Evolutionary conservation across 2,888 invertebrate species (phyloP).

Genomic region (Pterobdella sp.): DNA sequence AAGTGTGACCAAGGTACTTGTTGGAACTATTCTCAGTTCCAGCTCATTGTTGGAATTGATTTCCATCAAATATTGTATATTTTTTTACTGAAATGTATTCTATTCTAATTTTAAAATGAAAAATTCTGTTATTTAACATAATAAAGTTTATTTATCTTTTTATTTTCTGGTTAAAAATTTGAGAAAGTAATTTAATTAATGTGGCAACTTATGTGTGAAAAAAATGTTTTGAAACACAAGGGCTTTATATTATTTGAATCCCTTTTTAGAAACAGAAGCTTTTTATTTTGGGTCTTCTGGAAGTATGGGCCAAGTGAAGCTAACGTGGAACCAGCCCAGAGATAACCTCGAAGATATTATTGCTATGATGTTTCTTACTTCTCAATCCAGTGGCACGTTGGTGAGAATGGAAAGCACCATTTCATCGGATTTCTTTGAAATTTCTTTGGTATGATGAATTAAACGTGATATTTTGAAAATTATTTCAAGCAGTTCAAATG

Average conservation of each 20-base stretch:
- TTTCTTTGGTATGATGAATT: slow-evolving; percentile 42
- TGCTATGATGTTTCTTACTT: slow-evolving; percentile 49
- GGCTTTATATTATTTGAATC: too few relatives aligned
- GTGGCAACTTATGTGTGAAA: too few relatives aligned
- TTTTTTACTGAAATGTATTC: too few relatives aligned
- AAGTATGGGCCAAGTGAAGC: slow-evolving; percentile 41
- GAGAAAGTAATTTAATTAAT: too few relatives aligned
- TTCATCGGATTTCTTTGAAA: slow-evolving; percentile 44
- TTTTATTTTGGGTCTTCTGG: slow-evolving; percentile 42
- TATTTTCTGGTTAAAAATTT: too few relatives aligned
- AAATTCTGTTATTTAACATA: too few relatives aligned
- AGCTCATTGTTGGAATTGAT: too few relatives aligned
- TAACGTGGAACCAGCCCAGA: slow-evolving; percentile 36
- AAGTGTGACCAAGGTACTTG: slow-evolving; percentile 42
- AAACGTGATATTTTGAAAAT: neutral
- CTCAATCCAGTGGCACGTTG: slow-evolving; percentile 43
- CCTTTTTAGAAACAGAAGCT: slow-evolving; percentile 42
- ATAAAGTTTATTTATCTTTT: too few relatives aligned
- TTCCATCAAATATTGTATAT: too few relatives aligned
- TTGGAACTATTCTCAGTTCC: neutral
- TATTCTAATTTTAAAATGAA: too few relatives aligned
- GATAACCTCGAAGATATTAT: slow-evolving; percentile 42
- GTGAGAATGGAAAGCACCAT: slow-evolving; percentile 42
- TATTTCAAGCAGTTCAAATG: neutral
- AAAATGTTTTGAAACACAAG: too few relatives aligned